These are phyloP conservation scores for Zygogramma bicolorata DNA, from an alignment of 2,888 invertebrate species.

Conservation along the genomic window DNA sequence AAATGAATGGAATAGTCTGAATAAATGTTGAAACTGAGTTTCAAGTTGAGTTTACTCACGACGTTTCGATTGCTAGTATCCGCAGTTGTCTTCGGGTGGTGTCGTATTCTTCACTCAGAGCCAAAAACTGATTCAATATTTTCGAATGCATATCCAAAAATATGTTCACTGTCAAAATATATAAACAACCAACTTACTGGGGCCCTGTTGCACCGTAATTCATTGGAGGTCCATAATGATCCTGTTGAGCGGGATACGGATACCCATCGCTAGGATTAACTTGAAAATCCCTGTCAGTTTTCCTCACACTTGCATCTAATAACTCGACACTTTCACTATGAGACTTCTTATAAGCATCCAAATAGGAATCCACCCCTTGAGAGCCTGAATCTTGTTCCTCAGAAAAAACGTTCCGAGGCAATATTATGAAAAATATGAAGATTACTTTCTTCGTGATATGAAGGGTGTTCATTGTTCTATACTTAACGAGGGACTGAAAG, in stretches of 20 bases:
- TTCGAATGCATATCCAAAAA: too few species aligned
- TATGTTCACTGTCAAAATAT: too few species aligned
- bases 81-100: too few species aligned
- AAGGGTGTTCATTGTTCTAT: conserved; percentile 10
- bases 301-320: not conserved
- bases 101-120: too few species aligned
- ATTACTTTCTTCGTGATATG: conserved; percentile 2
- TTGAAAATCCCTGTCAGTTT: conserved; percentile 3
- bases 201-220: not conserved
- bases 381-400: not conserved
- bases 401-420: not conserved
- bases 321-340: conserved; percentile 16
- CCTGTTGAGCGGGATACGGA: not conserved
- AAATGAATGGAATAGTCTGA: too few species aligned
- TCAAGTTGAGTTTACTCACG: too few species aligned
- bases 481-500: conserved; percentile 11
- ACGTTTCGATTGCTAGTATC: too few species aligned
- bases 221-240: conserved; percentile 6
- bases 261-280: conserved; percentile 7
- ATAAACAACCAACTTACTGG: conserved; percentile 20
- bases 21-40: too few species aligned
- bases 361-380: conserved; percentile 3
- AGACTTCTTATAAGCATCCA: conserved; percentile 3
- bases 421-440: not conserved
- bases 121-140: too few species aligned